These are phyloP conservation scores for Orthosia gothica DNA, from an alignment of 2,888 invertebrate species.

Conservation along the genomic window DNA sequence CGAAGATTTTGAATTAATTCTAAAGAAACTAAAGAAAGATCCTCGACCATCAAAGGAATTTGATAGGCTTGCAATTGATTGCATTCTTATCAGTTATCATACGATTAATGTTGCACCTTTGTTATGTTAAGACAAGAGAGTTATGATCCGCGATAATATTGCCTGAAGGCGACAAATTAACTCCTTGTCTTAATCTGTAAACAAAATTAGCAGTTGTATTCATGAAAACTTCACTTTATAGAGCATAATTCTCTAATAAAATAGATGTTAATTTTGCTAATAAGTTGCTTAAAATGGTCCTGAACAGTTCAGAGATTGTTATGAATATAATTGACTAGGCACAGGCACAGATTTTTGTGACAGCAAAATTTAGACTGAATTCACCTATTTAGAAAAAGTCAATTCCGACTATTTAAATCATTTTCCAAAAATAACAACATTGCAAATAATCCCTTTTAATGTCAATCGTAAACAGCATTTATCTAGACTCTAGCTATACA, in stretches of 20 bases:
- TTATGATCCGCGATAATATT: conserved; percentile 9
- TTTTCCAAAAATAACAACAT: background rate
- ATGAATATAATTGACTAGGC: too few relatives aligned
- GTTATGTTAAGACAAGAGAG: conserved; percentile 11
- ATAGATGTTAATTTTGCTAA: too few relatives aligned
- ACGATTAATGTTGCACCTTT: conserved; percentile 40
- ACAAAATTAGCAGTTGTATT: background rate
- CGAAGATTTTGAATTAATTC: background rate
- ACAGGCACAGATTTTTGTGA: too few relatives aligned
- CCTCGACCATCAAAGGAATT: conserved; percentile 13
- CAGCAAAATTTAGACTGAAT: background rate
- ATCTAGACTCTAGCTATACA: background rate
- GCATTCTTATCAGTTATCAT: conserved; percentile 40
- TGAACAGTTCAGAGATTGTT: too few relatives aligned
- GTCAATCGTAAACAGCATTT: background rate
- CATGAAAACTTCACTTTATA: too few relatives aligned
- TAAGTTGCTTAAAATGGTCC: too few relatives aligned
- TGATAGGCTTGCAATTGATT: conserved; percentile 44
- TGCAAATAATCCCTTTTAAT: background rate
- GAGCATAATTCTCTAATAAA: too few relatives aligned
- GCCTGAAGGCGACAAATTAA: conserved; percentile 4
- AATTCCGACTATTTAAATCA: background rate
- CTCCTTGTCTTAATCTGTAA: too few relatives aligned
- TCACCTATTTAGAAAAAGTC: background rate
- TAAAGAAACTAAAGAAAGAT: background rate